These are phyloP conservation scores for Zaprionus kolodkinae DNA, from an alignment of 1,140 invertebrate genomes.

Conservation along the genomic window DNA sequence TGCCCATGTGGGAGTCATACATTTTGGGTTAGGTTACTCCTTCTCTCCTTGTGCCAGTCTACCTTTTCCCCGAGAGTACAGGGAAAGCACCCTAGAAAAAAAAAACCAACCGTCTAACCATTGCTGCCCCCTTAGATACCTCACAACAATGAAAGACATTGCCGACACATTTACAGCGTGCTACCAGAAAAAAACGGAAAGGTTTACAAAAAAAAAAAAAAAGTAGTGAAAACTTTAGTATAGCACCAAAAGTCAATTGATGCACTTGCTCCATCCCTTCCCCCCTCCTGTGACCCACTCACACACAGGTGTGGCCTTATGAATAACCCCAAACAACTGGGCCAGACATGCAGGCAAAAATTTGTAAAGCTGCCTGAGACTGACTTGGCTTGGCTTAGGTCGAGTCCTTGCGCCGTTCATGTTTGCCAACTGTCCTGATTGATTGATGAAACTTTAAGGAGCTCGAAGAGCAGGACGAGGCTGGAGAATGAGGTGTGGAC, in stretches of 20 bases:
- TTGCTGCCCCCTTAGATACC: neutral
- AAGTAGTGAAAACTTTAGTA: conserved; percentile 31
- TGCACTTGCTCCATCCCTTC: conserved; percentile 47
- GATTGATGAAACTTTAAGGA: conserved; percentile 53
- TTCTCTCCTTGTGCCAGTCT: conserved; percentile 25
- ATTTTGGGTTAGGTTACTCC: conserved; percentile 70
- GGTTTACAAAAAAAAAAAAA: conserved; percentile 12
- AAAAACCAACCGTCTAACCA: neutral
- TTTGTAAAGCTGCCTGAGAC: conserved; percentile 5
- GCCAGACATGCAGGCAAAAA: conserved; percentile 55
- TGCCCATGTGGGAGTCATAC: conserved; percentile 70
- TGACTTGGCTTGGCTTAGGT: conserved; percentile 19
- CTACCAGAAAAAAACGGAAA: conserved; percentile 26
- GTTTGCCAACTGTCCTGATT: conserved; percentile 47
- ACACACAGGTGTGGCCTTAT: conserved; percentile 42
- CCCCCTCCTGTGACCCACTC: neutral
- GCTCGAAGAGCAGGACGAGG: too few species aligned
- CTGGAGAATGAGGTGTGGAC: neutral
- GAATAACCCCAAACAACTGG: conserved; percentile 66
- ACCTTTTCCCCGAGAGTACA: conserved; percentile 27
- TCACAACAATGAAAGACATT: conserved; percentile 62
- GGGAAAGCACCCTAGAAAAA: neutral
- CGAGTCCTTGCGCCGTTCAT: neutral
- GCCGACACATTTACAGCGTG: conserved; percentile 52
- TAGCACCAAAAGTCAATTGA: conserved; percentile 61